Percentiles rank a stretch among this genome's conserved stretches.
These are phyloP conservation scores for Thamnaconus septentrionalis DNA, from an alignment of 2,113 vertebrate species.

Conservation along the genomic window DNA sequence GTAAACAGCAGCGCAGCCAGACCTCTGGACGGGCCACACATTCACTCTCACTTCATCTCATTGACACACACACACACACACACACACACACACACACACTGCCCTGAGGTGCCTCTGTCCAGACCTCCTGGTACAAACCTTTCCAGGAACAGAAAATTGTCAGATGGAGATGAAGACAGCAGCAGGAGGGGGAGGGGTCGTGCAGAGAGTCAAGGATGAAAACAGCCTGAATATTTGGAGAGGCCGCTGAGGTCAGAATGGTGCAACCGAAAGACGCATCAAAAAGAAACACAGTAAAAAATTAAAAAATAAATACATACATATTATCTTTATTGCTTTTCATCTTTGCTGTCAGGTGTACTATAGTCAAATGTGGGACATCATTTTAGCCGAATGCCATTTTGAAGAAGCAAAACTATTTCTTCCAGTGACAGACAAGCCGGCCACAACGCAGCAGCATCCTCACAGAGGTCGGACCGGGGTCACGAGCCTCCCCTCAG, in stretches of 20 bases:
- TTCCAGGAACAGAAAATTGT: slow-evolving; percentile 46
- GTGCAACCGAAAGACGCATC: neutral
- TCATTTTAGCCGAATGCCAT: too few relatives aligned
- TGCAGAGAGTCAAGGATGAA: neutral
- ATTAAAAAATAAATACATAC: too few relatives aligned
- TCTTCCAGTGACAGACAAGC: too few relatives aligned
- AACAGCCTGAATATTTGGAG: neutral
- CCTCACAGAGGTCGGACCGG: too few relatives aligned
- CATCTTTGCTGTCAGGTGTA: too few relatives aligned
- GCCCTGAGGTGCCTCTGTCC: slow-evolving; percentile 42
- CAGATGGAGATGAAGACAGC: slow-evolving; percentile 33
- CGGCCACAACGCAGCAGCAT: too few relatives aligned
- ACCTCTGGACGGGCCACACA: slow-evolving; percentile 38
- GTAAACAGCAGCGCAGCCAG: slow-evolving; percentile 61
- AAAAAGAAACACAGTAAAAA: too few relatives aligned
- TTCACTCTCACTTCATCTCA: slow-evolving; percentile 65
- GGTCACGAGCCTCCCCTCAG: too few relatives aligned
- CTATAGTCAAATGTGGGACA: too few relatives aligned
- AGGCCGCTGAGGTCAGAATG: neutral
- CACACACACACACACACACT: slow-evolving; percentile 16
- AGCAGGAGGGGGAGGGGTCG: slow-evolving; percentile 3
- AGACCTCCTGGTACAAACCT: slow-evolving; percentile 44
- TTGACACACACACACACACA: slow-evolving; percentile 37
- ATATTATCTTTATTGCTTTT: too few relatives aligned
- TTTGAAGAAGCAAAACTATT: too few relatives aligned